Percentiles rank a stretch among this genome's conserved stretches.
These are phyloP conservation scores for Lasioglossum figueresi DNA, from an alignment of 2,888 invertebrate species.

Conservation along the genomic window DNA sequence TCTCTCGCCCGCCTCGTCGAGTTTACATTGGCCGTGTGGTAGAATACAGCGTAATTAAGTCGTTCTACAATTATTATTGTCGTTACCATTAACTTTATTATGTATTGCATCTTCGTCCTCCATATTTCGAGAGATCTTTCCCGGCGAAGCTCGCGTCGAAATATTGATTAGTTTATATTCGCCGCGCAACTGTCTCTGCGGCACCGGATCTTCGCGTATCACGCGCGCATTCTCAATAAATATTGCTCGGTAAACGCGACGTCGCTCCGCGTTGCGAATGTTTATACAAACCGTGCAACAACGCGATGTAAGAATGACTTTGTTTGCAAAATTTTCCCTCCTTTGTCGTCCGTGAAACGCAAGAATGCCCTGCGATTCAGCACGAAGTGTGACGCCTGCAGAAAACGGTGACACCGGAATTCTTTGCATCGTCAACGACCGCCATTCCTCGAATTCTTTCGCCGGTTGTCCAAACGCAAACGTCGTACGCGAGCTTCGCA, in stretches of 20 bases:
- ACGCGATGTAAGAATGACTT: background rate
- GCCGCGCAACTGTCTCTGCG: slow-evolving; percentile 15
- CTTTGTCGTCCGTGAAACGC: background rate
- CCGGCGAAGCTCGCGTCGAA: slow-evolving; percentile 14
- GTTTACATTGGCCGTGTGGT: background rate
- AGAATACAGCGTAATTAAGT: background rate
- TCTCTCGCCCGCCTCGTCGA: background rate
- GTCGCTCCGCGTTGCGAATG: background rate
- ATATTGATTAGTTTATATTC: slow-evolving; percentile 46
- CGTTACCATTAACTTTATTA: background rate
- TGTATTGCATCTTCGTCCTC: background rate
- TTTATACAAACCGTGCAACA: background rate
- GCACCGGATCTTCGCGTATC: background rate
- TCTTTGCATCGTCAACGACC: background rate
- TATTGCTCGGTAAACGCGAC: background rate
- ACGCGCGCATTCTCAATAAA: background rate
- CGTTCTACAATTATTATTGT: background rate
- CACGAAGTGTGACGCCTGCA: background rate
- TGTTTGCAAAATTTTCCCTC: background rate
- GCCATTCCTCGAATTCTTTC: slow-evolving; percentile 42
- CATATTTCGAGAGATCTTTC: slow-evolving; percentile 21
- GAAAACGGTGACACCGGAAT: slow-evolving; percentile 24
- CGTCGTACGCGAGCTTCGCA: background rate
- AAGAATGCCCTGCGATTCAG: background rate
- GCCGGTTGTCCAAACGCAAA: slow-evolving; percentile 9